Base-by-base conservation (phyloP, 2,797 vertebrate genomes). In the Acanthurus leucopareius region DNA sequence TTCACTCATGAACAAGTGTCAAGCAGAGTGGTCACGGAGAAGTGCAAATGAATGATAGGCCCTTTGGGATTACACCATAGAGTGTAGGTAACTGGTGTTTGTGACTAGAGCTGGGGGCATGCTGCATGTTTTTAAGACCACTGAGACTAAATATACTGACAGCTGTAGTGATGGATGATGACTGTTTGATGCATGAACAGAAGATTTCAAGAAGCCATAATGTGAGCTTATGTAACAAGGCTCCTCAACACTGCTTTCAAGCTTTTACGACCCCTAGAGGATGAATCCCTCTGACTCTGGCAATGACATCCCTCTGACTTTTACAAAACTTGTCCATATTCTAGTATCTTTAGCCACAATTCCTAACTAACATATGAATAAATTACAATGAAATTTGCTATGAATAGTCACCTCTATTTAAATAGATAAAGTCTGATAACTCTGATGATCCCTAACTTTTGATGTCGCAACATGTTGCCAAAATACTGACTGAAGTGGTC, bases 81-180 rank as follows among this genome's bases (percentile, higher is more conserved):
- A 53, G 65, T 54, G 63, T 56, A 47, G 56, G 67, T 73, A 74
- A 72, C 38, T 42, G 53, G 58, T 60, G 38, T 70, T 64, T 54
- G 42, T 59, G 28, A 58, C n/a, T 9, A 32, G n/a, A 45, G 22
- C 7, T 9, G 4, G 44, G 19, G 56, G 49, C 63, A 17, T 1
- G 20, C 32, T 40, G 48, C 42, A 56, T 48, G 53, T 48, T 66
- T 28, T 11, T 35, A 71, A 66, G 71, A 53, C 61, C 51, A 38
- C 68, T 57, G 68, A 69, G 71, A 5, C 48, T 48, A 10, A 53
- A 58, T 58, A 28, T 52, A 66, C 35, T 25, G 67, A 84, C 65
- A 59, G 47, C 42, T 40, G 28, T 10, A n/a, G 67, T 82, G 80
- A 88, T 80, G 71, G 68, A 88, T 83, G 76, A 62, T 68, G 63